Evolutionary conservation across 2,113 vertebrate genomes (phyloP), one percentile per base, ranked within the genome.

Genomic region (Geothlypis trichas): DNA sequence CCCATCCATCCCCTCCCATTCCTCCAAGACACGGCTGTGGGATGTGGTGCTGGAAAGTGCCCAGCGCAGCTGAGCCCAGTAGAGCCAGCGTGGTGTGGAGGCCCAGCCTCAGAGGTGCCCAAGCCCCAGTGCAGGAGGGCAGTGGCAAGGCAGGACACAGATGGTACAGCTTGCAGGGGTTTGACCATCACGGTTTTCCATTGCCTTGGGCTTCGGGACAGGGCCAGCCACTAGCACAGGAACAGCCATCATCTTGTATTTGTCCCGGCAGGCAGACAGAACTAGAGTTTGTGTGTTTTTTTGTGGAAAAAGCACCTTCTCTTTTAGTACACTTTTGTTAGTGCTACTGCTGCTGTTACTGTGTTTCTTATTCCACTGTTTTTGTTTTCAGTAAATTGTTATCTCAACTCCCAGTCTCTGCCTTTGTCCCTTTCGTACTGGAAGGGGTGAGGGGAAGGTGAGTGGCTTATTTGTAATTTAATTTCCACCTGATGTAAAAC

Each of bases 71-170:
- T 15, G 27, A 55, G 59, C 49, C 18, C 18, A 18, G 39, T 0
- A 65, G 14, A 55, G n/a, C 17, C 39, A 55, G 47, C 1, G 0
- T 0, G 1, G 22, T 5, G 27, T 1, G 0, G 19, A 74, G 41
- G 23, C 28, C 37, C 4, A 15, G 41, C 19, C 27, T 15, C 49
- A 18, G 30, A 0, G 12, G 15, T 24, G 5, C n/a, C 28, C 0
- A 0, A 47, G 12, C 11, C n/a, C 23, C 23, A 10, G 28, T 0
- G 35, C 35, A 66, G 51, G 61, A 42, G 52, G 21, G 52, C 20
- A 12, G 20, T 2, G 30, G 20, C 24, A 11, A 30, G 8, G 42
- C 31, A 26, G 5, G 26, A 4, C 24, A 75, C 30, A 26, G 42
- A 14, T 0, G 1, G 11, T 9, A 7, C 23, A 9, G 42, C 15